Percentiles rank a stretch among this genome's conserved stretches.
Evolutionary conservation across 1,140 invertebrate species (phyloP).

Genomic region (Diprion similis): DNA sequence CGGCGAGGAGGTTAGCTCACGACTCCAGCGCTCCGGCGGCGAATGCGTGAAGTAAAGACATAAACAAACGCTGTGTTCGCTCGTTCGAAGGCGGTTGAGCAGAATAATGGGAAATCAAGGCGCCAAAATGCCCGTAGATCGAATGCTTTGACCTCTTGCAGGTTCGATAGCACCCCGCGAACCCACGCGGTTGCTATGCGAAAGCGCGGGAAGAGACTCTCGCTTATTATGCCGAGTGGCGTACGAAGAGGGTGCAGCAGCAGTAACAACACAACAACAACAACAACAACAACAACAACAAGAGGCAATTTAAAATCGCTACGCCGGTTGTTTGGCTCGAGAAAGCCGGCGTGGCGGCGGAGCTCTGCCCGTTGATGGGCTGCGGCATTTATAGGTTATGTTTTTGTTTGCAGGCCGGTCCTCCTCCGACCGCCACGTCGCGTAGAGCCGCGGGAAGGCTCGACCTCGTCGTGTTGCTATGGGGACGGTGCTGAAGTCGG

Average conservation of each 20-base stretch:
- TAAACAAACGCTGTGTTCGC: background rate
- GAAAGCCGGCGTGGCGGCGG: background rate
- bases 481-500: constrained; percentile 1
- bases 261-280: background rate
- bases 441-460: background rate
- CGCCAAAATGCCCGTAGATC: no score
- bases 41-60: background rate
- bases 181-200: background rate
- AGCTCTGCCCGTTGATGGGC: background rate
- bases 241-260: background rate
- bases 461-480: constrained; percentile 6
- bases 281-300: background rate
- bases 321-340: background rate
- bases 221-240: background rate
- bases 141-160: no score
- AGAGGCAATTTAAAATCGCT: background rate
- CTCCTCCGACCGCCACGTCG: constrained; percentile 1
- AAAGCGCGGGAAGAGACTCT: background rate
- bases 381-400: constrained; percentile 5
- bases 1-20: background rate
- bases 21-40: background rate
- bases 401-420: background rate
- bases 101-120: no score
- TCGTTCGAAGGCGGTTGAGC: no score
- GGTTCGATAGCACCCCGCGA: no score